These are phyloP conservation scores for Melanostigma gelatinosum DNA, from an alignment of 2,113 vertebrate genomes.

Conservation along the genomic window DNA sequence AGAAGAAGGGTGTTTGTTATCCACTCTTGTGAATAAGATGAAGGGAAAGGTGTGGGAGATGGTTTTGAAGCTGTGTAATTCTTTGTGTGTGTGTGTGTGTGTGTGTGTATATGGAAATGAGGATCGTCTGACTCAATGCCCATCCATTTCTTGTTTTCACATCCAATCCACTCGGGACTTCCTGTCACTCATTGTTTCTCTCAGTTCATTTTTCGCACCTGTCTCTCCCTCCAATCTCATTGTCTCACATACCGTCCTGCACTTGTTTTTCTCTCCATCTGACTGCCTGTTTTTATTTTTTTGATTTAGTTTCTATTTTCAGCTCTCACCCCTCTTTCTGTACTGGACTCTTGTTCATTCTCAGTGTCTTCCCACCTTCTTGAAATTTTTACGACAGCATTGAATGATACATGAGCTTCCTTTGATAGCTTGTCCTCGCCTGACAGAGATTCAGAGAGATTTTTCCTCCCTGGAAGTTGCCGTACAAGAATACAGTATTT, in stretches of 20 bases:
- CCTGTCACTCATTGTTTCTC: slow-evolving; percentile 73
- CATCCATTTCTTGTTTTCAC: slow-evolving; percentile 58
- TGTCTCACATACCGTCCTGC: slow-evolving; percentile 57
- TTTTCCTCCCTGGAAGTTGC: slow-evolving; percentile 44
- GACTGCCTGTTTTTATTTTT: slow-evolving; percentile 22
- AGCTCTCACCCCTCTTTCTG: slow-evolving; percentile 32
- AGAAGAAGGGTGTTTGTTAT: slow-evolving; percentile 36
- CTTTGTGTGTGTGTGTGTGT: slow-evolving; percentile 11
- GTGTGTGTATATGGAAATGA: not conserved
- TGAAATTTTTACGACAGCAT: slow-evolving; percentile 66
- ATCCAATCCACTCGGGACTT: slow-evolving; percentile 51
- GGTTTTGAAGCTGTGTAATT: slow-evolving; percentile 37
- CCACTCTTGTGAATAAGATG: slow-evolving; percentile 57
- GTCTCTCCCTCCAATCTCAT: slow-evolving; percentile 51
- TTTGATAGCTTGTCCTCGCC: slow-evolving; percentile 67
- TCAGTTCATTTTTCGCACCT: slow-evolving; percentile 67
- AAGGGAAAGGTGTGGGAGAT: slow-evolving; percentile 31
- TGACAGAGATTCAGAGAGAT: slow-evolving; percentile 42
- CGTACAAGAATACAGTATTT: slow-evolving; percentile 37
- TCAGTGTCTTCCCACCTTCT: slow-evolving; percentile 55
- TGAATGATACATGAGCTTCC: slow-evolving; percentile 78
- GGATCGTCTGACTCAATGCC: slow-evolving; percentile 11
- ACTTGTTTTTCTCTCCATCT: slow-evolving; percentile 36
- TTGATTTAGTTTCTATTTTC: slow-evolving; percentile 58
- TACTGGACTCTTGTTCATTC: slow-evolving; percentile 46